Conservation (phyloP, 2,113 vertebrate genomes). For the Hemicordylus capensis region DNA sequence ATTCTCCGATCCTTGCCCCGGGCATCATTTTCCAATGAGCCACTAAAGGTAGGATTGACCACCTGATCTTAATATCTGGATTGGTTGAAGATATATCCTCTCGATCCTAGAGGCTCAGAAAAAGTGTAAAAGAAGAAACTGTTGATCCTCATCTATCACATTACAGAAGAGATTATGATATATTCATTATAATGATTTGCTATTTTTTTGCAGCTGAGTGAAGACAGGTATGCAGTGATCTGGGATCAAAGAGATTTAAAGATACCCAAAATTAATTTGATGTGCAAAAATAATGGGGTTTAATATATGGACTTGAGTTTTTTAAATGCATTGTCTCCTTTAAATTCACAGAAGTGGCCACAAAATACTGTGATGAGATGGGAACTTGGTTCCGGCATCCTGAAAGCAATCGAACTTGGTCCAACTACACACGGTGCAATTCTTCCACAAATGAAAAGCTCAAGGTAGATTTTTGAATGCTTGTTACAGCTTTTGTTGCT, state of each 20-base stretch:
- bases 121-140: background rate
- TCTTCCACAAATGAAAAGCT: conserved; percentile 89
- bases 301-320: background rate
- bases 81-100: background rate
- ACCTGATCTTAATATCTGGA: background rate
- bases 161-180: background rate
- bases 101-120: background rate
- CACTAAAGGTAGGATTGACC: background rate
- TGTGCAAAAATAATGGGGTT: background rate
- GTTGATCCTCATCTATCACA: background rate
- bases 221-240: background rate
- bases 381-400: conserved; percentile 95
- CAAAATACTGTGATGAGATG: conserved; percentile 90
- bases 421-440: conserved; percentile 94
- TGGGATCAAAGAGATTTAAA: background rate
- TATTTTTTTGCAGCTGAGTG: background rate
- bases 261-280: background rate
- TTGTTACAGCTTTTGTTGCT: background rate
- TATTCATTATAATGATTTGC: background rate
- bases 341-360: conserved; percentile 85
- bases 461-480: conserved; percentile 76
- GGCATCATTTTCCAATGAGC: too few relatives aligned
- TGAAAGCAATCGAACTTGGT: conserved; percentile 93
- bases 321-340: conserved; percentile 12
- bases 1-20: too few relatives aligned